Evolutionary conservation across 2,888 invertebrate species (phyloP).

Genomic region (Chaitophorus viminalis): DNA sequence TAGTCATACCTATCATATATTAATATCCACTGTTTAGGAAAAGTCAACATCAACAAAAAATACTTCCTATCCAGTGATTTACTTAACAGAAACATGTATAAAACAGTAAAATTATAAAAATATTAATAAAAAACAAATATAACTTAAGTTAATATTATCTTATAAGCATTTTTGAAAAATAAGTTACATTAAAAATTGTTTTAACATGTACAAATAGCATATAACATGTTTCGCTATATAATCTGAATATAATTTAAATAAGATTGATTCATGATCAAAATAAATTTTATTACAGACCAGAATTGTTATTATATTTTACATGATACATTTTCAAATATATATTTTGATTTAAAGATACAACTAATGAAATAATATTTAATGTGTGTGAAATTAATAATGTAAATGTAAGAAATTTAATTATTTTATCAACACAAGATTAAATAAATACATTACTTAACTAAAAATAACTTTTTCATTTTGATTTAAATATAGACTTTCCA

Average conservation of each 20-base stretch:
- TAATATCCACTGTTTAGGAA: too few species aligned
- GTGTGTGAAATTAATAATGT: neutral
- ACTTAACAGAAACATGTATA: too few species aligned
- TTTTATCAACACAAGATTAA: neutral
- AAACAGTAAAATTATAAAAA: too few species aligned
- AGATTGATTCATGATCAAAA: neutral
- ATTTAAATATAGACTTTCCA: neutral
- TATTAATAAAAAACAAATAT: too few species aligned
- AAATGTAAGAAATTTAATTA: neutral
- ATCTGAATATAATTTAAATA: conserved; percentile 16
- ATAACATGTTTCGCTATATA: too few species aligned
- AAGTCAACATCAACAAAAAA: too few species aligned
- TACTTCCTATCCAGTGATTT: too few species aligned
- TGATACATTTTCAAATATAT: neutral
- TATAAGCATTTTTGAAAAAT: too few species aligned
- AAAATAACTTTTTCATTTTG: neutral
- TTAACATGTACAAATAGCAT: neutral
- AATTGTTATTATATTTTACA: neutral
- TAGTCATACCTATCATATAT: too few species aligned
- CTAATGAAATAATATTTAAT: neutral
- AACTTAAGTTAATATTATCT: too few species aligned
- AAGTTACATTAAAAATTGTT: too few species aligned
- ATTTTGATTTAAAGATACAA: neutral
- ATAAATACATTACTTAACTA: neutral
- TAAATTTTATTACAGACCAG: neutral